A percentile compares a stretch with the other conserved stretches of the same genome.
These are phyloP conservation scores for Leuctra nigra DNA, from an alignment of 2,888 invertebrate genomes.

Conservation along the genomic window DNA sequence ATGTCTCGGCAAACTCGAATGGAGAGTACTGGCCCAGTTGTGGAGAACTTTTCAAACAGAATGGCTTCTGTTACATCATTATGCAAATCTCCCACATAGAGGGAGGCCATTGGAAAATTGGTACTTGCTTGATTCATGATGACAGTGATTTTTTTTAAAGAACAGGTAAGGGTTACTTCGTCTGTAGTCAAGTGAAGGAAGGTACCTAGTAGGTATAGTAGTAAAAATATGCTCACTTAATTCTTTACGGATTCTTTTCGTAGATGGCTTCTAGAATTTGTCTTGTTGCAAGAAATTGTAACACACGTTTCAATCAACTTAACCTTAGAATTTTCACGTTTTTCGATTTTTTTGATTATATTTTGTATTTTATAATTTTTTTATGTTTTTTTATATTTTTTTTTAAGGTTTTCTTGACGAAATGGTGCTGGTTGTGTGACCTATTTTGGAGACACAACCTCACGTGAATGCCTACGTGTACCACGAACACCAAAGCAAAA, in stretches of 20 bases:
- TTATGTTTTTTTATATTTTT: slow-evolving; percentile 10
- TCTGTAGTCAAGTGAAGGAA: no score
- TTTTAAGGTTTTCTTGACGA: slow-evolving; percentile 12
- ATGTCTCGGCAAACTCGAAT: slow-evolving; percentile 98
- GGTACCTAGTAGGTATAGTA: no score
- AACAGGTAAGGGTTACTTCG: no score
- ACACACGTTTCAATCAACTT: no score
- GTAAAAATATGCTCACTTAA: no score
- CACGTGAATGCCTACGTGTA: not conserved
- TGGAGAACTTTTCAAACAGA: slow-evolving; percentile 99
- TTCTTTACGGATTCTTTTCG: no score
- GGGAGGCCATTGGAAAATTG: slow-evolving; percentile 90
- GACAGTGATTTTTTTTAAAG: not conserved
- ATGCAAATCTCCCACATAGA: slow-evolving; percentile 98
- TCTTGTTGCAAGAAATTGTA: no score
- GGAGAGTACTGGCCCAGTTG: slow-evolving; percentile 96
- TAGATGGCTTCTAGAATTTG: slow-evolving; percentile 5
- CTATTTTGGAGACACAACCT: slow-evolving; percentile 15
- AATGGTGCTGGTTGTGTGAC: slow-evolving; percentile 14
- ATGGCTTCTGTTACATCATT: slow-evolving; percentile 97
- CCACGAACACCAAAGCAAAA: not conserved
- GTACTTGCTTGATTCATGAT: slow-evolving; percentile 34
- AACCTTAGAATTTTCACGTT: slow-evolving; percentile 12
- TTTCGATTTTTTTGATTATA: slow-evolving; percentile 12
- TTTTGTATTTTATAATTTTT: slow-evolving; percentile 11